A percentile compares a stretch with the other conserved stretches of the same genome.
These are phyloP conservation scores for Seriola quinqueradiata DNA, from an alignment of 2,113 vertebrate species.

Conservation along the genomic window DNA sequence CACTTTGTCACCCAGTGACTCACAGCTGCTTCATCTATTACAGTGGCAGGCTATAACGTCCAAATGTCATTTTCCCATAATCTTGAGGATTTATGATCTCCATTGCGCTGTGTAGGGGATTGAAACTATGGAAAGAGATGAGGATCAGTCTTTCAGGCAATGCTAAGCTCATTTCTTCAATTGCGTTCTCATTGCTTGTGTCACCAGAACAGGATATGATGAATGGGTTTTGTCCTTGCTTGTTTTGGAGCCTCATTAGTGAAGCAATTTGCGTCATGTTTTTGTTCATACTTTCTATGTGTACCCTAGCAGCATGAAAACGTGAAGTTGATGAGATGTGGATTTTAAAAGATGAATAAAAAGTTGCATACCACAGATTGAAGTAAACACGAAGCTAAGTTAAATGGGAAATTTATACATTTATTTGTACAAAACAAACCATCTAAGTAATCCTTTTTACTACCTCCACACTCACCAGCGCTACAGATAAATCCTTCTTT, in stretches of 20 bases:
- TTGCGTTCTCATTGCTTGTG: not conserved
- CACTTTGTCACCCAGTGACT: constrained; percentile 28
- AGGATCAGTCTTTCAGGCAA: not conserved
- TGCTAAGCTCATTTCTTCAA: not conserved
- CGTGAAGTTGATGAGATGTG: not conserved
- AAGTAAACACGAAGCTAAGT: too few relatives aligned
- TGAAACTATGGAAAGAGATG: constrained; percentile 18
- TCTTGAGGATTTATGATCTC: constrained; percentile 38
- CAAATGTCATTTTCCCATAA: constrained; percentile 33
- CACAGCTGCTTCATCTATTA: constrained; percentile 49
- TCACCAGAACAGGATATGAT: constrained; percentile 7
- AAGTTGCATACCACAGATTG: not conserved
- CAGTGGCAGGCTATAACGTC: constrained; percentile 22
- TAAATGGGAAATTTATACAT: not conserved
- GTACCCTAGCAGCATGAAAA: not conserved
- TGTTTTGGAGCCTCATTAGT: constrained; percentile 16
- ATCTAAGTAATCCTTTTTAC: not conserved
- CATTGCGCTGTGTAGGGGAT: not conserved
- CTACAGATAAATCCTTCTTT: not conserved
- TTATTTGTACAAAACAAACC: not conserved
- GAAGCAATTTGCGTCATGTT: constrained; percentile 18
- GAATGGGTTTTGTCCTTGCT: constrained; percentile 19
- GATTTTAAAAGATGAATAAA: not conserved
- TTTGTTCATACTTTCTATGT: not conserved
- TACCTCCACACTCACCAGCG: not conserved